Evolutionary conservation across 2,797 vertebrate genomes (phyloP).

Genomic region (Myotis vivesi): DNA sequence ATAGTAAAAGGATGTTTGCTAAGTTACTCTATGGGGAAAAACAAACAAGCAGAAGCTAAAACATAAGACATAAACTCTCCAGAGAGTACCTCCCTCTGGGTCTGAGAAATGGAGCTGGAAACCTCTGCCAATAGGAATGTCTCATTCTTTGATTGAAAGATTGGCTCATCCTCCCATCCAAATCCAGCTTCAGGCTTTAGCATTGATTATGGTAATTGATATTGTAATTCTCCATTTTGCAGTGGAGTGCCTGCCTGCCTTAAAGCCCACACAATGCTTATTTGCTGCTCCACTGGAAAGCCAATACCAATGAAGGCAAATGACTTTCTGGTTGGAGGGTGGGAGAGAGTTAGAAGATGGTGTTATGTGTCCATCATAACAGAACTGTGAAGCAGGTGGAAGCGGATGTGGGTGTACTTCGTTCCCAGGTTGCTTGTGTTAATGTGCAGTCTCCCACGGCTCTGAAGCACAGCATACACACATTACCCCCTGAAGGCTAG

Average conservation of each 20-base stretch:
- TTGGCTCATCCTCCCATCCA: neutral
- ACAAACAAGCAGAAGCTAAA: neutral
- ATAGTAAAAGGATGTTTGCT: neutral
- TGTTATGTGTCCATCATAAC: neutral
- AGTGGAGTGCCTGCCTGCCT: neutral
- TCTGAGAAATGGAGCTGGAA: neutral
- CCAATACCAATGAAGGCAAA: neutral
- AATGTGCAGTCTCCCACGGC: accelerated
- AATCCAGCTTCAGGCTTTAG: constrained; percentile 24
- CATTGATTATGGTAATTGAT: neutral
- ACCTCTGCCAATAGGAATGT: constrained; percentile 20
- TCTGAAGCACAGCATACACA: neutral
- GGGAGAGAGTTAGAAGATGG: neutral
- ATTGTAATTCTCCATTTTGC: neutral
- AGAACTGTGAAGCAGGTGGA: neutral
- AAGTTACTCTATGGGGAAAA: neutral
- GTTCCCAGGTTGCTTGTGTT: neutral
- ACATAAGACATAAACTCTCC: neutral
- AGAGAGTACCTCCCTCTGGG: neutral
- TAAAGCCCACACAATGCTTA: neutral
- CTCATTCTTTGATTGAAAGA: constrained; percentile 10
- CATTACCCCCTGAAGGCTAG: accelerated
- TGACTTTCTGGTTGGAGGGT: neutral
- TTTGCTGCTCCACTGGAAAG: neutral
- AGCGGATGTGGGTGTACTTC: neutral